Base-by-base conservation (phyloP, 2,888 invertebrate species). In the Atethmia centrago region DNA sequence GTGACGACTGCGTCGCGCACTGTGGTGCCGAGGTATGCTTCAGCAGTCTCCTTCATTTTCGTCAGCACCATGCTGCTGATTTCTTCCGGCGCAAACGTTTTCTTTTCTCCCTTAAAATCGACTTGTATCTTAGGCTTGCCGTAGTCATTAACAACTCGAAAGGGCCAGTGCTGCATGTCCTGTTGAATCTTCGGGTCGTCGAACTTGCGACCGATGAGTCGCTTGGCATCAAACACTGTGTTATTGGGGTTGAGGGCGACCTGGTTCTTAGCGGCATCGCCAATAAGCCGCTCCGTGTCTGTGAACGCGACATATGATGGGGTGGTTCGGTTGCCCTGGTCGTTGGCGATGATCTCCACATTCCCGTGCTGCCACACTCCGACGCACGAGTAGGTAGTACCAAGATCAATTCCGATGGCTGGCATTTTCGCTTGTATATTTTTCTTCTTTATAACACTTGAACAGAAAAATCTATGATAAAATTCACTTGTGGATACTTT, bases 301-400 rank as follows among this genome's bases (percentile, higher is more conserved):
- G 98, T 98, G 92, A 98, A 99, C 9, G 98, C 98, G 66, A 98
- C 98, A 94, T 98, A 99, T 82, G 98, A 98, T 63, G 98, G 98
- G 66, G 98, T 99, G 16, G 98, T 98, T 68, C 98, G 96, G 93
- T 98, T 98, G 80, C 98, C 98, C 94, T 98, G 98, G 92, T 98
- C 98, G 91, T 99, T 99, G 74, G 98, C 98, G 90, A 98, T 98
- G 91, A 98, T 98, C 92, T 98, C 98, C 79, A 98, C 98, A 92
- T 98, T 97, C 76, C 97, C 98, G 90, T 98, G 97, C 91, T 98
- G 98, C 97, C 98, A 98, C n/a, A 98, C 98, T 87, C 98, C 98
- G 63, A 98, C 98, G 90, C 98, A 98, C 51, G 98, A 98, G 93
- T 98, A 98, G 12, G 98, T 99, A 53, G 98, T 99, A 88, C 98